Evolutionary conservation across 2,888 invertebrate species (phyloP), one percentile per base, ranked within the genome.

Genomic region (Dryomyza anilis): DNA sequence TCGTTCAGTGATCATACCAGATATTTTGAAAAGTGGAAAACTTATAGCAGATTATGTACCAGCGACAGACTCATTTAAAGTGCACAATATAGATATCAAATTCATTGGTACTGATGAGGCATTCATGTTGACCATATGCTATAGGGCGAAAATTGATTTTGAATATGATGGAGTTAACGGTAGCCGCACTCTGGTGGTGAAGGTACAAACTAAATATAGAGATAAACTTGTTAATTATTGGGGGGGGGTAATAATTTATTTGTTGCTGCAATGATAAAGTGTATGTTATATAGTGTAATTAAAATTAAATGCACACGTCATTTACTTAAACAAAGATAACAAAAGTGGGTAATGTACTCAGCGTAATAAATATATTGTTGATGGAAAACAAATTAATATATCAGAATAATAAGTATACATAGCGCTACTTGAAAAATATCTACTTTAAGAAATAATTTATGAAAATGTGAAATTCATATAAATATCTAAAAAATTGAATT

Each of bases 81-180:
- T 80, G 14, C 53, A 48, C 1, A 56, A 71, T 53, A 69, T 80
- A 33, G 59, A 69, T 3, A 68, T 80, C 1, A 65, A 70, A 43
- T 67, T 73, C 1, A 74, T 81, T 43, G 77, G 76, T 0, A n/a
- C 61, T 2, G 71, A 76, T 2, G 81, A 80, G 59, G 75, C 80
- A 1, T 80, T 76, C 46, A 80, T 80, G 81, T 30, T 81, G 46
- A 81, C 81, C 16, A 70, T 52, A 7, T 82, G 81, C 62, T 80
- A 78, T 67, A 72, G 74, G 53, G 72, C 76, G 0, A 70, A 67
- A n/a, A 64, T 81, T 1, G 70, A 66, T 12, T 76, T 76, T 56
- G 70, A 69, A 7, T 74, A 72, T 21, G 67, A 67, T 10, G 72
- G 72, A 0, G 65, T 67, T 7, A 62, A 67, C 27, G 55, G 56